Evolutionary conservation across 2,113 vertebrate genomes (phyloP).

Genomic region (Notothenia rossii): DNA sequence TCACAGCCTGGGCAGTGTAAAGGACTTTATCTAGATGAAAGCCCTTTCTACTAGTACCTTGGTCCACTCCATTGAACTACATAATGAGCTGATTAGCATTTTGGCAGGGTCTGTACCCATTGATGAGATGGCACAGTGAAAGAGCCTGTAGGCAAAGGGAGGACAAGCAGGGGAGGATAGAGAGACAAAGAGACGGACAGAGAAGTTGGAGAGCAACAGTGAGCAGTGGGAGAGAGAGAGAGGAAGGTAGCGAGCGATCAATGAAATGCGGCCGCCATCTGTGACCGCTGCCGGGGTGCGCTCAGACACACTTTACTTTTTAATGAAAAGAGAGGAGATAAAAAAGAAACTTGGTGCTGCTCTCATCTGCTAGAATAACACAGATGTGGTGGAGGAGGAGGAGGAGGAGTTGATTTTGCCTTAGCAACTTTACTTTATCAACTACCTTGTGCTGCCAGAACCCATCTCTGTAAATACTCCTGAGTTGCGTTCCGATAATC

Average conservation of each 20-base stretch:
- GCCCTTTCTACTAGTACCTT: constrained; percentile 32
- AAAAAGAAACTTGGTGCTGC: constrained; percentile 24
- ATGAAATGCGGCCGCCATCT: constrained; percentile 49
- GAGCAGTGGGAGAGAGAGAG: constrained; percentile 5
- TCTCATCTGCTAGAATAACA: constrained; percentile 55
- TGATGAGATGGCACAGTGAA: constrained; percentile 59
- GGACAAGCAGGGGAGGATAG: constrained; percentile 4
- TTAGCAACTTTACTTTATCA: constrained; percentile 29
- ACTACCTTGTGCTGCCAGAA: constrained; percentile 7
- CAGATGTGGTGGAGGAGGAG: constrained; percentile 31
- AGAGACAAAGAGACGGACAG: constrained; percentile 28
- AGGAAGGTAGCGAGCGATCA: constrained; percentile 25
- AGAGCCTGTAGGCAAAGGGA: constrained; percentile 28
- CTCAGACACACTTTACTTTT: constrained; percentile 51
- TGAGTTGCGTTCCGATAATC: no score
- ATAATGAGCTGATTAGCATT: constrained; percentile 81
- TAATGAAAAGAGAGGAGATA: constrained; percentile 53
- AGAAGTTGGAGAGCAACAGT: constrained; percentile 4
- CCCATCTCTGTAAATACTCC: background rate
- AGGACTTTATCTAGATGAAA: constrained; percentile 60
- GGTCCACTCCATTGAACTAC: constrained; percentile 65
- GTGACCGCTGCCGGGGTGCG: constrained; percentile 41
- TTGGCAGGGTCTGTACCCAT: constrained; percentile 58
- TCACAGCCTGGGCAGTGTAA: constrained; percentile 24
- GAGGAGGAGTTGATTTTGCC: constrained; percentile 10